Percentiles rank a stretch among this genome's conserved stretches.
These are phyloP conservation scores for Cebus imitator DNA, from an alignment of 2,113 vertebrate genomes.

Conservation along the genomic window DNA sequence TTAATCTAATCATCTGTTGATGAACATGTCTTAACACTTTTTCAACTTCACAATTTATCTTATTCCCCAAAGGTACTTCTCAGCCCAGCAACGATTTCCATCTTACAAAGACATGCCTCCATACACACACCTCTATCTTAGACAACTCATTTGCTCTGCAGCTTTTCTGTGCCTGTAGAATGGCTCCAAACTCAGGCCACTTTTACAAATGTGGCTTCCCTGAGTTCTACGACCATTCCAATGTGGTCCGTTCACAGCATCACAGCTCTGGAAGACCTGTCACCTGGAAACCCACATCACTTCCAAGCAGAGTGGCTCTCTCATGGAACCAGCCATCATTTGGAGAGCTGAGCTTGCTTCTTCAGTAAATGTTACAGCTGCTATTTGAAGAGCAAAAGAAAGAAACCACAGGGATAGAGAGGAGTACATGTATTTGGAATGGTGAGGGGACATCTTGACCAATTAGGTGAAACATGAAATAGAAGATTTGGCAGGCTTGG, in stretches of 20 bases:
- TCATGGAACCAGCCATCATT: not conserved
- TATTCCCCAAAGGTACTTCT: conserved; percentile 1
- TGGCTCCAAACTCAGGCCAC: not conserved
- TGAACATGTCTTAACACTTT: not conserved
- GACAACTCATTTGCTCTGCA: not conserved
- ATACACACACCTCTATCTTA: not conserved
- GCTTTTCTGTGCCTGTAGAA: not conserved
- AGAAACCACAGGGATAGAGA: not conserved
- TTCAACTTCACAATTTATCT: not conserved
- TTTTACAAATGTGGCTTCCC: not conserved
- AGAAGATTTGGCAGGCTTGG: not conserved
- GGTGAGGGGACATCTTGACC: not conserved
- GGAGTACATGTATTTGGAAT: not conserved
- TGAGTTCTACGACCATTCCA: not conserved
- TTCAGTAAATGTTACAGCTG: not conserved
- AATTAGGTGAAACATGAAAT: not conserved
- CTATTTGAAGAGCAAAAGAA: not conserved
- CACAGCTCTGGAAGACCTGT: conserved; percentile 45
- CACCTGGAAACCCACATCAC: not conserved
- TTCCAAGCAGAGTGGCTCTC: not conserved
- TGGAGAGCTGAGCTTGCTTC: not conserved
- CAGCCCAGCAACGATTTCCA: not conserved
- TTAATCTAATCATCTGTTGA: not conserved
- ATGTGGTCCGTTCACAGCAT: not conserved
- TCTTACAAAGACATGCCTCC: not conserved